phyloP scores from a whole-genome alignment of 2,888 invertebrate species.

The Pammene fasciana region DNA sequence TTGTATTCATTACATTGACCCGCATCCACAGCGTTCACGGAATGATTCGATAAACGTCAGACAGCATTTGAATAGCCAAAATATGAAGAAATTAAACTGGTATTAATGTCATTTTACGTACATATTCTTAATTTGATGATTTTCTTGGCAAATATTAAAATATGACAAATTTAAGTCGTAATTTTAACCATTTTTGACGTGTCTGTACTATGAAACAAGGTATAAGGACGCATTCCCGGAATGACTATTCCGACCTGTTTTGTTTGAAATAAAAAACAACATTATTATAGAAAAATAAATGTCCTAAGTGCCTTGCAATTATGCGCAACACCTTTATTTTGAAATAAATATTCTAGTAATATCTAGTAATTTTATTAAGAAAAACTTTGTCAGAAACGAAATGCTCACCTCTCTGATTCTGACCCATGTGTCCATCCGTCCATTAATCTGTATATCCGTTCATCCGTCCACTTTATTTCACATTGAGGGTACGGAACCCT shows the following conservation, averaged over 20 bases:
- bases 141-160: slow-evolving; percentile 33
- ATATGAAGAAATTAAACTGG: slow-evolving; percentile 45
- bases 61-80: slow-evolving; percentile 43
- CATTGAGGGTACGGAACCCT: too few species aligned
- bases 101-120: slow-evolving; percentile 14
- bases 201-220: slow-evolving; percentile 38
- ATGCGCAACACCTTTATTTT: slow-evolving; percentile 5
- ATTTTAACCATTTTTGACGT: slow-evolving; percentile 36
- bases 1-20: slow-evolving; percentile 34
- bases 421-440: too few species aligned
- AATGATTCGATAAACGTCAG: slow-evolving; percentile 45
- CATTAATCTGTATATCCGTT: too few species aligned
- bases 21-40: slow-evolving; percentile 31
- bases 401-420: too few species aligned
- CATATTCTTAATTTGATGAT: slow-evolving; percentile 27
- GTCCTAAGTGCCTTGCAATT: slow-evolving; percentile 16
- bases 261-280: slow-evolving; percentile 30
- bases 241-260: slow-evolving; percentile 43
- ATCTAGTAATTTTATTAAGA: slow-evolving; percentile 41
- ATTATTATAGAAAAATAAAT: slow-evolving; percentile 30
- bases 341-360: slow-evolving; percentile 35
- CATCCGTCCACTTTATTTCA: too few species aligned
- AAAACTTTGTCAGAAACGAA: slow-evolving; percentile 43
- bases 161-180: slow-evolving; percentile 34
- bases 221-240: slow-evolving; percentile 42